These are phyloP conservation scores for Aurelia sp. DNA, from an alignment of 30 jellyfish, hydroid and myxozoan species.

Conservation along the genomic window DNA sequence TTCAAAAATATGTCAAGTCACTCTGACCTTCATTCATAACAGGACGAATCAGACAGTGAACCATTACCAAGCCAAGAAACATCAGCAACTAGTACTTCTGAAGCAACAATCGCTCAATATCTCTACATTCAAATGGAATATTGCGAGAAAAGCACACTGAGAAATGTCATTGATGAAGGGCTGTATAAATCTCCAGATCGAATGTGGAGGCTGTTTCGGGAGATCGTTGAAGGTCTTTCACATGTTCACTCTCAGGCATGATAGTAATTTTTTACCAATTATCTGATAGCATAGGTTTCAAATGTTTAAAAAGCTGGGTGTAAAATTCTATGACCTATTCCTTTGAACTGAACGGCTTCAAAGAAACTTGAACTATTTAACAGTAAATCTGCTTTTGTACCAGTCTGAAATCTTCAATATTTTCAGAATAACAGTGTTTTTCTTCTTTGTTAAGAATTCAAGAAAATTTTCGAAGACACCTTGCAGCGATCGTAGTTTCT, in stretches of 20 bases:
- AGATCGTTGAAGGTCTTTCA: slow-evolving; percentile 87
- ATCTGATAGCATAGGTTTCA: too few species aligned
- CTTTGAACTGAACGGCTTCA: too few species aligned
- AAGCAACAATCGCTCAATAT: slow-evolving; percentile 48
- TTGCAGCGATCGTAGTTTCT: too few species aligned
- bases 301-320: too few species aligned
- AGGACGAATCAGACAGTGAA: slow-evolving; percentile 73
- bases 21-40: not conserved
- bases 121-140: slow-evolving; percentile 98
- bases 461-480: too few species aligned
- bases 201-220: slow-evolving; percentile 90
- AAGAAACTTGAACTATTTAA: too few species aligned
- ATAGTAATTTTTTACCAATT: not conserved
- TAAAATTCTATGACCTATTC: too few species aligned
- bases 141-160: slow-evolving; percentile 92
- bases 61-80: slow-evolving; percentile 35
- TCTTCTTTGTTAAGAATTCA: too few species aligned
- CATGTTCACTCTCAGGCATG: slow-evolving; percentile 95
- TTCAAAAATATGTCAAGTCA: not conserved
- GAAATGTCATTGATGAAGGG: slow-evolving; percentile 95
- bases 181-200: slow-evolving; percentile 61
- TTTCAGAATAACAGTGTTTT: too few species aligned
- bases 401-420: too few species aligned
- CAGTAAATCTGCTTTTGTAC: too few species aligned
- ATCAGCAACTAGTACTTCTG: slow-evolving; percentile 20